phyloP scores from a whole-genome alignment of 2,113 vertebrate species.

The Laterallus jamaicensis region DNA sequence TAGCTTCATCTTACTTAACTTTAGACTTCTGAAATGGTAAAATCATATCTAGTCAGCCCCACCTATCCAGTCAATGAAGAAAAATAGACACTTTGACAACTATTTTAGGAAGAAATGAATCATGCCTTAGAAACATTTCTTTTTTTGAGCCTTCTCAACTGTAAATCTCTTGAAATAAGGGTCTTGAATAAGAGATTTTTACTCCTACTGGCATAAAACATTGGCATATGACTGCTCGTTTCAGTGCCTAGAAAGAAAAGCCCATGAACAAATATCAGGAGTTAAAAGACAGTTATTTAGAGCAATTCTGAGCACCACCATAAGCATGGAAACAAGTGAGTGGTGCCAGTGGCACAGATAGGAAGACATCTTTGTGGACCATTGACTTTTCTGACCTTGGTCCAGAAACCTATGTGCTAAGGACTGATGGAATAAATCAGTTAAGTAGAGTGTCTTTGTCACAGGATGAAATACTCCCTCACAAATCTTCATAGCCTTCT shows the following conservation, averaged over 20 bases:
- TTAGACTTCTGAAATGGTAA: background rate
- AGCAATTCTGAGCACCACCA: background rate
- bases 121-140: background rate
- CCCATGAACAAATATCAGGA: background rate
- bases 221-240: background rate
- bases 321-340: background rate
- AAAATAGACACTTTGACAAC: background rate
- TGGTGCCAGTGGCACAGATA: background rate
- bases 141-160: background rate
- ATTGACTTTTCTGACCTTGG: background rate
- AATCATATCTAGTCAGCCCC: background rate
- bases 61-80: background rate
- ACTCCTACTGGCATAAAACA: background rate
- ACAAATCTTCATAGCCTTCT: constrained; percentile 7
- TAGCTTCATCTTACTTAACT: background rate
- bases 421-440: background rate
- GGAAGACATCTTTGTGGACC: background rate
- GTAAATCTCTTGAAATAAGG: background rate
- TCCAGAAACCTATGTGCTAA: background rate
- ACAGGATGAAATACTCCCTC: background rate
- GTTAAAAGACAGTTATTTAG: background rate
- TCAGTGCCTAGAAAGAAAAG: background rate
- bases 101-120: background rate
- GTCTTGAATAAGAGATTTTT: background rate
- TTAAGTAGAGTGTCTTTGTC: background rate